phyloP scores from a whole-genome alignment of 2,797 vertebrate species.

The Alfaro cultratus region DNA sequence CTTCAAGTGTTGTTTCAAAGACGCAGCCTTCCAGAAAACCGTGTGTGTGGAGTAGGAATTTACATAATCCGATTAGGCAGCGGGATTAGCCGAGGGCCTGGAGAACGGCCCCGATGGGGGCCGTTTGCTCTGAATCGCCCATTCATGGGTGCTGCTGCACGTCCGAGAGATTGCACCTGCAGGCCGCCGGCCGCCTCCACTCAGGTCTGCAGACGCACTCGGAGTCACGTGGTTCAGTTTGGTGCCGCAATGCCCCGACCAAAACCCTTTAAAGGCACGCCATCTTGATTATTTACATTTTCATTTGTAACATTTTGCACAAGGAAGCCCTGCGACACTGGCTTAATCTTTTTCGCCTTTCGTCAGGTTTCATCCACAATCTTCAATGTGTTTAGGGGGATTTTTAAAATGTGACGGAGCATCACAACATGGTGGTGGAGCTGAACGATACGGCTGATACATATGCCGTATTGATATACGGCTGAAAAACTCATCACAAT shows the following conservation, averaged over 20 bases:
- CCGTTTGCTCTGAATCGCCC: constrained; percentile 86
- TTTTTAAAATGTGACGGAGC: background rate
- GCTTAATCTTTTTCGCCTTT: background rate
- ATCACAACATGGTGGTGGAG: background rate
- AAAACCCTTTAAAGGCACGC: background rate
- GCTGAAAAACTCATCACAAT: no score
- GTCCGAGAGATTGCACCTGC: constrained; percentile 92
- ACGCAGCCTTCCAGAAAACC: constrained; percentile 83
- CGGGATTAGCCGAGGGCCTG: constrained; percentile 88
- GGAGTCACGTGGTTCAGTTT: constrained; percentile 30
- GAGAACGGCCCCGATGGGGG: constrained; percentile 90
- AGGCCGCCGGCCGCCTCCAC: constrained; percentile 66
- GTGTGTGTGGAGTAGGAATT: constrained; percentile 92
- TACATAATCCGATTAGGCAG: constrained; percentile 98
- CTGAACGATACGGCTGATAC: no score
- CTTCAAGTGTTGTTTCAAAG: constrained; percentile 88
- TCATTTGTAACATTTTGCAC: background rate
- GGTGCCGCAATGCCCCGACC: constrained; percentile 12
- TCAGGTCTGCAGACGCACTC: constrained; percentile 62
- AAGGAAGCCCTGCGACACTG: background rate
- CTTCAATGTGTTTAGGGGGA: background rate
- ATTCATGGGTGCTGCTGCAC: constrained; percentile 90
- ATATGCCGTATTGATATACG: no score
- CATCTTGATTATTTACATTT: background rate
- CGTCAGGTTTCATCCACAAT: background rate